Percentiles rank a stretch among this genome's conserved stretches.
phyloP scores from a whole-genome alignment of 2,888 invertebrate genomes.

The Thereva unica region DNA sequence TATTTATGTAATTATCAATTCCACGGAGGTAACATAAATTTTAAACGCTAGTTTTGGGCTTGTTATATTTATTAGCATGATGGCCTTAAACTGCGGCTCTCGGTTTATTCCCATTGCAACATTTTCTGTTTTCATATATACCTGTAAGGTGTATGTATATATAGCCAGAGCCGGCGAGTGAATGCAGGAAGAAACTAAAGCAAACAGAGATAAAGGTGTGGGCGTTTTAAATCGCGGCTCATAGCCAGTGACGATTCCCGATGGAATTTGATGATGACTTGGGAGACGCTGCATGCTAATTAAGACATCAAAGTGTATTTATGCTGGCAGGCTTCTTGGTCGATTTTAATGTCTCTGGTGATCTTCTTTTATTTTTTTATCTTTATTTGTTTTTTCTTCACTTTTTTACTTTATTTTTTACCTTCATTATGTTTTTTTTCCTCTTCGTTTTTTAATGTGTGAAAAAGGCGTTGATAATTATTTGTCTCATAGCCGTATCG shows the following conservation, averaged over 20 bases:
- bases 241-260: slow-evolving; percentile 8
- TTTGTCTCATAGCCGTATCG: too few relatives aligned
- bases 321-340: background rate
- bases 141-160: too few relatives aligned
- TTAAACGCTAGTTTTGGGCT: slow-evolving; percentile 30
- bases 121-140: slow-evolving; percentile 12
- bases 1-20: slow-evolving; percentile 19
- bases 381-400: too few relatives aligned
- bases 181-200: background rate
- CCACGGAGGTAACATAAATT: slow-evolving; percentile 20
- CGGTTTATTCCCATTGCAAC: slow-evolving; percentile 13
- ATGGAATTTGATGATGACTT: slow-evolving; percentile 5
- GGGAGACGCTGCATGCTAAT: slow-evolving; percentile 10
- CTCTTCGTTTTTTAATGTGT: too few relatives aligned
- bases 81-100: slow-evolving; percentile 17
- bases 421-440: too few relatives aligned
- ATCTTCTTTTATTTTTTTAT: too few relatives aligned
- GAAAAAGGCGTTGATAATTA: too few relatives aligned
- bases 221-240: slow-evolving; percentile 9
- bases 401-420: too few relatives aligned
- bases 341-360: too few relatives aligned
- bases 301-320: slow-evolving; percentile 25
- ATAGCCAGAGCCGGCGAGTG: too few relatives aligned
- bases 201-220: background rate
- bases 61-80: slow-evolving; percentile 24